Evolutionary conservation across 2,888 invertebrate species (phyloP).

Genomic region (Stenolophus ochropezus): DNA sequence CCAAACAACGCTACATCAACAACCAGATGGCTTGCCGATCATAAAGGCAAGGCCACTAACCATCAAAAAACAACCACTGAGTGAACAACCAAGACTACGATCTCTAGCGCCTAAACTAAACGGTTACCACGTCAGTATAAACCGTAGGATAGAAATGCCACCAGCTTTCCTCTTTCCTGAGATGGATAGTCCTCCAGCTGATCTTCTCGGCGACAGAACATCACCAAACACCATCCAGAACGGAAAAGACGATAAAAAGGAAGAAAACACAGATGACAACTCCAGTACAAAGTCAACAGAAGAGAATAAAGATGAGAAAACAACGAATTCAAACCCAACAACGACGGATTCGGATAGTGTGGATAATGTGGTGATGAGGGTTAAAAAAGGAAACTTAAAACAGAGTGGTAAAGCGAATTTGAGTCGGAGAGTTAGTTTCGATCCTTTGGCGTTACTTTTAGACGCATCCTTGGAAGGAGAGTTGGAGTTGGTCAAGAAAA

Average conservation of each 20-base stretch:
- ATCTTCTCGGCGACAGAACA: constrained; percentile 73
- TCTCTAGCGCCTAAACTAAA: constrained; percentile 76
- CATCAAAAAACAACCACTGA: constrained; percentile 87
- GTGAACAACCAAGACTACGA: constrained; percentile 86
- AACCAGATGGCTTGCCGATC: constrained; percentile 72
- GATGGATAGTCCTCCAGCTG: constrained; percentile 79
- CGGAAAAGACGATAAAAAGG: constrained; percentile 63
- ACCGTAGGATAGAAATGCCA: constrained; percentile 87
- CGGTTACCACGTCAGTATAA: constrained; percentile 81
- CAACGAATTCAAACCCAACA: constrained; percentile 65
- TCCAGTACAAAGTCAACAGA: constrained; percentile 61
- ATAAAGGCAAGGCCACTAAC: constrained; percentile 91
- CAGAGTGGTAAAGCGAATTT: constrained; percentile 83
- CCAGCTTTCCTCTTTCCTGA: constrained; percentile 88
- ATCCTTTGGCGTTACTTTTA: constrained; percentile 94
- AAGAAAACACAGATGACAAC: constrained; percentile 67
- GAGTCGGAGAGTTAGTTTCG: constrained; percentile 94
- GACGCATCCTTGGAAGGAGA: constrained; percentile 99
- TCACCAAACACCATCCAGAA: constrained; percentile 66
- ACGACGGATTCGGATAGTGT: constrained; percentile 71
- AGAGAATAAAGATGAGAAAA: constrained; percentile 69
- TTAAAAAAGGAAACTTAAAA: constrained; percentile 88
- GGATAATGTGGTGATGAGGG: constrained; percentile 79
- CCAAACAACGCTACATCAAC: constrained; percentile 72
- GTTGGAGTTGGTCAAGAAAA: constrained; percentile 95